phyloP scores from a whole-genome alignment of 2,113 vertebrate species.

The Nyctereutes procyonoides region DNA sequence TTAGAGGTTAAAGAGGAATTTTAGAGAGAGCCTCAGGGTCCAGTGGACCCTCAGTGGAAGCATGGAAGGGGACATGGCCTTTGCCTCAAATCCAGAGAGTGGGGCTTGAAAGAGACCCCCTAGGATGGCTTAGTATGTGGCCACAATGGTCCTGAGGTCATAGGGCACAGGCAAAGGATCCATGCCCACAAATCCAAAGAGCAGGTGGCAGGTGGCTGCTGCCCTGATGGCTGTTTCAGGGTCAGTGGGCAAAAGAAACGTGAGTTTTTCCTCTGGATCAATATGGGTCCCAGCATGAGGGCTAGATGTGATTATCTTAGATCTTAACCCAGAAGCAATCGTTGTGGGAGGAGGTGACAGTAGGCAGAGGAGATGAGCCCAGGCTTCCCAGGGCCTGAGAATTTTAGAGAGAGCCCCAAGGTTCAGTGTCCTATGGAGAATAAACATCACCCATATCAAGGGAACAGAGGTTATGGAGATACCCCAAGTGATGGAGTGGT shows the following conservation, averaged over 20 bases:
- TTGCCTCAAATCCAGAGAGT: not conserved
- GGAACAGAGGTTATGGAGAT: not conserved
- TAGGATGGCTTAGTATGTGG: not conserved
- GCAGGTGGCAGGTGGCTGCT: not conserved
- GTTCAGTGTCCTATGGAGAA: not conserved
- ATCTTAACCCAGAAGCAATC: not conserved
- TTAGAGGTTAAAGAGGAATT: not conserved
- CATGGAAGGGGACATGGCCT: not conserved
- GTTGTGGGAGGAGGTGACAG: not conserved
- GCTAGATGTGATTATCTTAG: not conserved
- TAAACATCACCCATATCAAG: not conserved
- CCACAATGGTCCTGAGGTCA: not conserved
- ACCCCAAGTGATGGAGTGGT: not conserved
- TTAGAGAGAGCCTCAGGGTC: not conserved
- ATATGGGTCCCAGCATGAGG: not conserved
- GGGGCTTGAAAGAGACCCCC: not conserved
- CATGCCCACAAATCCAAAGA: not conserved
- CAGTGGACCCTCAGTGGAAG: not conserved
- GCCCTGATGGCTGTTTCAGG: not conserved
- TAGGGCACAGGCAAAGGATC: too few relatives aligned
- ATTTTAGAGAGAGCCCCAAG: not conserved
- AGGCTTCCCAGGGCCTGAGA: not conserved
- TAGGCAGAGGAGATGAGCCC: not conserved
- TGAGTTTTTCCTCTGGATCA: not conserved
- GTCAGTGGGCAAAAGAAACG: not conserved